Conservation (phyloP, 2,113 vertebrate genomes). For the Damaliscus lunatus region DNA sequence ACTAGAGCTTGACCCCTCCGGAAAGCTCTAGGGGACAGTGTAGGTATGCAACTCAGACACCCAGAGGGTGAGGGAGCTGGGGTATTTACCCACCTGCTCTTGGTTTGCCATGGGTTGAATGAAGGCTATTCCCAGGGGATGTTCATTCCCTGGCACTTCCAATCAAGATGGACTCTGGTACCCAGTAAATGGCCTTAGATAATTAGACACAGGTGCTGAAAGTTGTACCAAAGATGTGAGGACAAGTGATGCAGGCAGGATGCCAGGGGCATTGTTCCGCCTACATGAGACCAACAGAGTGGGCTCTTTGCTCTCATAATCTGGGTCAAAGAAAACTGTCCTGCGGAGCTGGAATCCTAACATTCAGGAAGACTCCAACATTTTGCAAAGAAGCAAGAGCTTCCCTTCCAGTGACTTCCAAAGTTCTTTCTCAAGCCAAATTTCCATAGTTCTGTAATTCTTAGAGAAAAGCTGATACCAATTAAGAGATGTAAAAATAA, state of each 20-base stretch:
- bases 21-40: neutral
- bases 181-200: neutral
- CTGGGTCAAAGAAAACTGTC: neutral
- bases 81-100: neutral
- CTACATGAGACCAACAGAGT: neutral
- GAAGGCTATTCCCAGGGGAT: neutral
- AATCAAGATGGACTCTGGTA: neutral
- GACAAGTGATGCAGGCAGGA: neutral
- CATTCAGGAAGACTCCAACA: conserved; percentile 12
- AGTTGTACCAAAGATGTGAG: neutral
- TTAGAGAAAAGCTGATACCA: conserved; percentile 68
- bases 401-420: conserved; percentile 50
- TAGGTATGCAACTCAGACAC: neutral
- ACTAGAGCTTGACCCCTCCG: neutral
- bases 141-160: neutral
- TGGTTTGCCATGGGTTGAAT: neutral
- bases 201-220: neutral
- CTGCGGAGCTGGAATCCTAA: neutral
- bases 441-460: conserved; percentile 67
- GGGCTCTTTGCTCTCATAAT: neutral
- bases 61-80: neutral
- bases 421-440: conserved; percentile 55
- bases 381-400: conserved; percentile 38
- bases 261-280: neutral
- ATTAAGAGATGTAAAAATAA: conserved; percentile 70